Percentiles rank a stretch among this genome's conserved stretches.
These are phyloP conservation scores for Odobenus rosmarus DNA, from an alignment of 2,113 vertebrate genomes.

Conservation along the genomic window DNA sequence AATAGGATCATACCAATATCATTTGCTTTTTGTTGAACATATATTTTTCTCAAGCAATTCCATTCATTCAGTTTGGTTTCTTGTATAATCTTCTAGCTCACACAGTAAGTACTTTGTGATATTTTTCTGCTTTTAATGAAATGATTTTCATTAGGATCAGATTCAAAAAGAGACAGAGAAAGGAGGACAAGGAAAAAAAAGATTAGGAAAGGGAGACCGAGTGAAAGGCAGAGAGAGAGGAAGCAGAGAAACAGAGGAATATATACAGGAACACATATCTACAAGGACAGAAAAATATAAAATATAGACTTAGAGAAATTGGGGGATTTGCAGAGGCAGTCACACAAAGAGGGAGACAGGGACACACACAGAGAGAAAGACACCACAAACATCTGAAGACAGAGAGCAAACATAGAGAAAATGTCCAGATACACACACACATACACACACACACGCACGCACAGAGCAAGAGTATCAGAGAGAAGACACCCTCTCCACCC, in stretches of 20 bases:
- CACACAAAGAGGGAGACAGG: not conserved
- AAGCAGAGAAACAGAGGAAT: not conserved
- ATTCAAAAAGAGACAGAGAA: not conserved
- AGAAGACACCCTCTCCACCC: too few species aligned
- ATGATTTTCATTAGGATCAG: conserved; percentile 14
- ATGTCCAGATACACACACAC: not conserved
- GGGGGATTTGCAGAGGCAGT: not conserved
- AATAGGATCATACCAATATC: not conserved
- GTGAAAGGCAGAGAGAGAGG: not conserved
- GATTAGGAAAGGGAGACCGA: not conserved
- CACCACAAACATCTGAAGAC: not conserved
- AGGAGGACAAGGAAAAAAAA: not conserved
- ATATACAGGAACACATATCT: fast-evolving
- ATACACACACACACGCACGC: not conserved
- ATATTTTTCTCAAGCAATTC: not conserved
- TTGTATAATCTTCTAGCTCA: not conserved
- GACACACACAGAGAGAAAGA: not conserved
- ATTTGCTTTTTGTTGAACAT: conserved; percentile 2
- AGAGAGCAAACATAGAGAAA: not conserved
- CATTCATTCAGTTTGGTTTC: conserved; percentile 17
- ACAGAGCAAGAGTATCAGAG: not conserved
- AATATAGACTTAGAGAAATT: not conserved
- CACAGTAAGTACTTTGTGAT: not conserved
- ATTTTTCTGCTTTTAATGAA: conserved; percentile 23
- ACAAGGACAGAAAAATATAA: not conserved